Evolutionary conservation across 1,140 invertebrate species (phyloP).

Genomic region (Diachasma alloeum): DNA sequence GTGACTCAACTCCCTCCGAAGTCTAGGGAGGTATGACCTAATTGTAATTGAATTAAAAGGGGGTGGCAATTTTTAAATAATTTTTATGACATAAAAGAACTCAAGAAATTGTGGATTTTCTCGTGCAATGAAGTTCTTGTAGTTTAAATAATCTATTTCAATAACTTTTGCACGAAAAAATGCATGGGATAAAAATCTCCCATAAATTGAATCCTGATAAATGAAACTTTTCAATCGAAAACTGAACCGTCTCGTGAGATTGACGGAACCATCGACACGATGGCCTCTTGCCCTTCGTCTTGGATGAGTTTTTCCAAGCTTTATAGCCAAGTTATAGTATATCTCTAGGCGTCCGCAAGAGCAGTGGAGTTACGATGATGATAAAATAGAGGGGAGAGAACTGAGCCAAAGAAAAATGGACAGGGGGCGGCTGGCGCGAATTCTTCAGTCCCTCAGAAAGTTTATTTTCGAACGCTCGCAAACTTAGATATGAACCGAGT

Average conservation of each 20-base stretch:
- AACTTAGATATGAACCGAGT: slow-evolving; percentile 45
- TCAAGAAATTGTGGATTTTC: no score
- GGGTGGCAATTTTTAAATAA: no score
- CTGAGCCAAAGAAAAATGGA: slow-evolving; percentile 26
- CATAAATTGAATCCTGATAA: background rate
- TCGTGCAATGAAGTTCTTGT: no score
- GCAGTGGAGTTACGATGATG: background rate
- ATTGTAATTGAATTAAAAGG: no score
- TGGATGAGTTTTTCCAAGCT: background rate
- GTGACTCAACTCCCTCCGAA: no score
- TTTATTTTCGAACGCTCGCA: slow-evolving; percentile 43
- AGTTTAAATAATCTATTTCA: no score
- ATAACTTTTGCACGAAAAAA: background rate
- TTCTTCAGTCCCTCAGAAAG: slow-evolving; percentile 34
- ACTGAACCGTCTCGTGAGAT: background rate
- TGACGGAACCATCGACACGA: background rate
- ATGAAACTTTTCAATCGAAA: slow-evolving; percentile 16
- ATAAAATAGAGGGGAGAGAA: slow-evolving; percentile 62
- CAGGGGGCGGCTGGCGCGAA: slow-evolving; percentile 23
- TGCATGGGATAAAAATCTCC: background rate
- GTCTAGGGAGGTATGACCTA: no score
- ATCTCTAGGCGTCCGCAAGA: background rate
- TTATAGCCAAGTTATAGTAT: background rate
- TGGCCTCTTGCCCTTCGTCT: background rate
- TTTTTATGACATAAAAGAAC: no score